Conservation (phyloP, 2,113 vertebrate species). For the Martes martes region DNA sequence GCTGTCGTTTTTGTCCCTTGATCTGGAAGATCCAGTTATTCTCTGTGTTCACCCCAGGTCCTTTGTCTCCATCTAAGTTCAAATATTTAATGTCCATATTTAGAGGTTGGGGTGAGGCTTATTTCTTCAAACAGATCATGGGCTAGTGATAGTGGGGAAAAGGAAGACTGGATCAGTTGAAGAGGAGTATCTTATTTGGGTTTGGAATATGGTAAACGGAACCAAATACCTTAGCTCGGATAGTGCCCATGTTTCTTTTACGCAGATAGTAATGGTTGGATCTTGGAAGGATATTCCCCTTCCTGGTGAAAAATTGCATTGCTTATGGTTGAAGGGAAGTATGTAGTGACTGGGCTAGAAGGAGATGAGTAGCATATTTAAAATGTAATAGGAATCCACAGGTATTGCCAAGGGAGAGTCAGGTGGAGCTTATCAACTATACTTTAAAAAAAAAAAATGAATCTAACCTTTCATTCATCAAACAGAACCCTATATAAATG, state of each 20-base stretch:
- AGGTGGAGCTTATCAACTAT: slow-evolving; percentile 9
- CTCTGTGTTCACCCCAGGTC: neutral
- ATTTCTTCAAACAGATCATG: neutral
- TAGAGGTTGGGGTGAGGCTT: neutral
- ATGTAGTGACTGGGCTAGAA: neutral
- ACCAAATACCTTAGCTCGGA: neutral
- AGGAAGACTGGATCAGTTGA: neutral
- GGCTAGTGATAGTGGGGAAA: neutral
- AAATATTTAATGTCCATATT: neutral
- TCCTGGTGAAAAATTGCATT: neutral
- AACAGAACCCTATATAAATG: slow-evolving; percentile 50
- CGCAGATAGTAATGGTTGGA: neutral
- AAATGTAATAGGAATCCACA: neutral
- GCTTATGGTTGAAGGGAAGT: neutral
- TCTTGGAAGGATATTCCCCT: neutral
- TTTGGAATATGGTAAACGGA: neutral
- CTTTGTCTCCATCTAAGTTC: neutral
- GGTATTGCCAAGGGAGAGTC: neutral
- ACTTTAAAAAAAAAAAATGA: slow-evolving; percentile 34
- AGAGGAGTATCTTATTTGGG: neutral
- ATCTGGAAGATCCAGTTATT: neutral
- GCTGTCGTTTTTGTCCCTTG: neutral
- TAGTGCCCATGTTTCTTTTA: neutral
- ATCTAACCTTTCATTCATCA: slow-evolving; percentile 46
- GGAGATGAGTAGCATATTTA: neutral